Percentiles rank a stretch among this genome's conserved stretches.
These are phyloP conservation scores for Eutrigla gurnardus DNA, from an alignment of 2,797 vertebrate species.

Conservation along the genomic window DNA sequence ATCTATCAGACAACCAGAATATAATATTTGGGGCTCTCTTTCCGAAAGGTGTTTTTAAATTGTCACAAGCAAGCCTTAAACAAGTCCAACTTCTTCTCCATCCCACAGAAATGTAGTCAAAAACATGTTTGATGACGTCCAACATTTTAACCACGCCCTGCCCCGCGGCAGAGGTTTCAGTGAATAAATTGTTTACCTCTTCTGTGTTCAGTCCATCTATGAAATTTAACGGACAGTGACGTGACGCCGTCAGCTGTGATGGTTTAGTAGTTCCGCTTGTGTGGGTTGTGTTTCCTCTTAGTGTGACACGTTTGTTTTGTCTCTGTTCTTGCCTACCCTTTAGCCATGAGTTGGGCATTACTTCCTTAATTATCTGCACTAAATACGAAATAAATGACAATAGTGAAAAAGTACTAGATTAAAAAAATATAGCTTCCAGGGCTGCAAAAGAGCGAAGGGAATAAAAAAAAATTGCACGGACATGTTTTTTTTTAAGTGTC, in stretches of 20 bases:
- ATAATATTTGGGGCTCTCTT: constrained; percentile 46
- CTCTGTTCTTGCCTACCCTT: constrained; percentile 85
- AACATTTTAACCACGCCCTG: constrained; percentile 85
- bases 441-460: constrained; percentile 93
- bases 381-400: constrained; percentile 83
- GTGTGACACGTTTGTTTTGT: constrained; percentile 84
- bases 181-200: constrained; percentile 90
- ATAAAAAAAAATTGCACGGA: constrained; percentile 84
- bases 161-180: constrained; percentile 72
- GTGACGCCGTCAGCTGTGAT: constrained; percentile 88
- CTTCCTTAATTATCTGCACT: constrained; percentile 98
- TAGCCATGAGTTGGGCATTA: constrained; percentile 98
- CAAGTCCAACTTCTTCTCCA: constrained; percentile 87
- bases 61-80: constrained; percentile 95
- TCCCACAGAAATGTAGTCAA: constrained; percentile 83
- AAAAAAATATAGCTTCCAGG: constrained; percentile 90
- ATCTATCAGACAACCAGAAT: constrained; percentile 63
- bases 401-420: constrained; percentile 70
- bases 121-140: constrained; percentile 81
- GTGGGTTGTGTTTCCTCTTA: constrained; percentile 88
- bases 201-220: constrained; percentile 88
- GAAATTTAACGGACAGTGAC: constrained; percentile 42
- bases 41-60: constrained; percentile 83
- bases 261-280: constrained; percentile 90
- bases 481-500: constrained; percentile 89